Evolutionary conservation across 2,797 vertebrate species (phyloP).

Genomic region (Mus caroli): DNA sequence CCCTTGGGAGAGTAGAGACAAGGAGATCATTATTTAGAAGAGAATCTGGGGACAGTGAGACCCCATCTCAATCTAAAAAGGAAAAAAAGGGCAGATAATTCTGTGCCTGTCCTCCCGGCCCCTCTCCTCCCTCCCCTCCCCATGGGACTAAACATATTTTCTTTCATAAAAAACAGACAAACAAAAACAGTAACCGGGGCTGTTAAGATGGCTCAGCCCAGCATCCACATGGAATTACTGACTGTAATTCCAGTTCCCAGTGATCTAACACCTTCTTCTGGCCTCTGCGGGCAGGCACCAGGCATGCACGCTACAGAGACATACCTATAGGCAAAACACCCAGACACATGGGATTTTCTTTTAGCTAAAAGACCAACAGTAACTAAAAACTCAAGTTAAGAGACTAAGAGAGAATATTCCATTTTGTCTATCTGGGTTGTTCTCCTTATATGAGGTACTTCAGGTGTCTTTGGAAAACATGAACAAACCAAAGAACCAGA

Average conservation of each 20-base stretch:
- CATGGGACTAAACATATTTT: not conserved
- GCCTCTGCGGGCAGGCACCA: not conserved
- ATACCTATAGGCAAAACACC: not conserved
- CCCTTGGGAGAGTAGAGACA: not conserved
- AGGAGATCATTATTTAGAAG: not conserved
- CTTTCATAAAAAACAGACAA: not conserved
- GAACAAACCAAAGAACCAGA: slow-evolving; percentile 52
- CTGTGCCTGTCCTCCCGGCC: not conserved
- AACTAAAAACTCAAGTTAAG: not conserved
- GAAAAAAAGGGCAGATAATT: not conserved
- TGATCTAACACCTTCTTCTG: not conserved
- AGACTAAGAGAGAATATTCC: slow-evolving; percentile 3
- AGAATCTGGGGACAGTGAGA: not conserved
- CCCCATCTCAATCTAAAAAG: not conserved
- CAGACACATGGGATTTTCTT: not conserved
- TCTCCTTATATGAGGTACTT: not conserved
- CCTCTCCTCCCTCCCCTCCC: no score
- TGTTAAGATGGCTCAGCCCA: not conserved
- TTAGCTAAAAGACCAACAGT: not conserved
- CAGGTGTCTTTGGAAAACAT: not conserved
- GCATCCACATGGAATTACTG: not conserved
- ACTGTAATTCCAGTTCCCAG: not conserved
- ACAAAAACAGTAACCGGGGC: not conserved
- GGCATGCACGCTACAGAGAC: not conserved
- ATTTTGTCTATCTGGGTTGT: not conserved